Evolutionary conservation across 2,888 invertebrate species (phyloP).

Genomic region (Drosophila paranaensis): DNA sequence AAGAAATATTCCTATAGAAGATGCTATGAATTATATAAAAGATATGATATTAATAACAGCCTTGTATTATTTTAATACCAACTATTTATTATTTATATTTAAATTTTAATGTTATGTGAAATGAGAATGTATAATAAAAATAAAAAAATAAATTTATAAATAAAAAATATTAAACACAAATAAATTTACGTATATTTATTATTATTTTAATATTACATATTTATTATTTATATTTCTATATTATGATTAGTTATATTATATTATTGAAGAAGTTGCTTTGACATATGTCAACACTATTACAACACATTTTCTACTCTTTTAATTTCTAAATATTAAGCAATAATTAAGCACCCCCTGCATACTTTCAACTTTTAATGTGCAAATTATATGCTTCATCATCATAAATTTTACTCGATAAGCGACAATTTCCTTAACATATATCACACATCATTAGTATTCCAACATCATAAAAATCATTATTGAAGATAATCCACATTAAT

Average conservation of each 20-base stretch:
- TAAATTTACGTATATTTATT: too few relatives aligned
- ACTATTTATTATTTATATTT: too few relatives aligned
- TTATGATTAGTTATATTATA: too few relatives aligned
- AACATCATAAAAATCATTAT: not conserved
- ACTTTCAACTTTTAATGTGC: not conserved
- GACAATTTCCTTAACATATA: not conserved
- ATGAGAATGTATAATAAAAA: too few relatives aligned
- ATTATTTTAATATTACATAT: too few relatives aligned
- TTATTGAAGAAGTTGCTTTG: too few relatives aligned
- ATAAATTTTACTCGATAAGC: not conserved
- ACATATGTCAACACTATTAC: not conserved
- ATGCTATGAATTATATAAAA: too few relatives aligned
- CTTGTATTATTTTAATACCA: too few relatives aligned
- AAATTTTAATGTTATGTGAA: too few relatives aligned
- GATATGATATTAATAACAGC: not conserved
- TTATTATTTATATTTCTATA: too few relatives aligned
- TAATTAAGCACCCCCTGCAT: not conserved
- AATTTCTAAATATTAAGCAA: not conserved
- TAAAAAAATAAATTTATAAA: too few relatives aligned
- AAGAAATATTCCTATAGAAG: not conserved
- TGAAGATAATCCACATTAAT: conserved; percentile 1
- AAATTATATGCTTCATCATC: not conserved
- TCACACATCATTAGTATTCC: conserved; percentile 4
- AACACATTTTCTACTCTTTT: not conserved
- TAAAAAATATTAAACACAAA: too few relatives aligned